Base-by-base conservation (phyloP, 2,888 invertebrate genomes). In the Sabatieria punctata region DNA sequence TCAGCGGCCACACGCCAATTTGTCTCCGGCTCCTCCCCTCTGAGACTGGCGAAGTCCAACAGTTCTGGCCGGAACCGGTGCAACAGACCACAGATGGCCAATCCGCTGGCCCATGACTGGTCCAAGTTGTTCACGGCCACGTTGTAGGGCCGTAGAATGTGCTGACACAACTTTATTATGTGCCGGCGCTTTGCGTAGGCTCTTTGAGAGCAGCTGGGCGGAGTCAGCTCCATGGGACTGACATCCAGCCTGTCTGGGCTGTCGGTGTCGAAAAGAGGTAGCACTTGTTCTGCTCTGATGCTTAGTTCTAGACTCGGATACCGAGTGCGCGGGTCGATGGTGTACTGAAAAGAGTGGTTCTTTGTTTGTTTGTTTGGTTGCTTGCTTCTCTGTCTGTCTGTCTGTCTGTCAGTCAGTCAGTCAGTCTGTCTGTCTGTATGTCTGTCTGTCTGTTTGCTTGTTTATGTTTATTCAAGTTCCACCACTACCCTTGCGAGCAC, bases 1-100 rank as follows among this genome's bases (percentile, higher is more conserved):
- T 45, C 24, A 23, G 41, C 21, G 15, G 24, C 41, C 19, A 18
- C 13, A 36, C 26, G 15, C n/a, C n/a, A 23, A 45, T 45, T 43
- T 6, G 19, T 33, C 6, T 27, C 33, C 15, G 13, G 21, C 6
- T 36, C 35, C n/a, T n/a, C 13, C n/a, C 33, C 33, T 35, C 33
- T 33, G 11, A 43, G 30, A 15, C 33, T 18, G 33, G 33, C 21
- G 23, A 43, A 43, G 27, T 39, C 66, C 66, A 67, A 53, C 35
- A 91, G 73, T 71, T 89, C 85, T 2, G 91, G 91, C 49, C 89
- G 75, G 72, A 89, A 91, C 52, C 83, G 79, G 60, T 77, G 77
- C 54, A 86, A 75, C 55, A 85, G 76, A 49, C 79, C 79, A 68
- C 78, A 79, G 53, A 82, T 68, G 23, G 77, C 73, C 61, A 79